Evolutionary conservation across 2,113 vertebrate genomes (phyloP), one percentile per base, ranked within the genome.

Genomic region (Eulemur rufifrons): DNA sequence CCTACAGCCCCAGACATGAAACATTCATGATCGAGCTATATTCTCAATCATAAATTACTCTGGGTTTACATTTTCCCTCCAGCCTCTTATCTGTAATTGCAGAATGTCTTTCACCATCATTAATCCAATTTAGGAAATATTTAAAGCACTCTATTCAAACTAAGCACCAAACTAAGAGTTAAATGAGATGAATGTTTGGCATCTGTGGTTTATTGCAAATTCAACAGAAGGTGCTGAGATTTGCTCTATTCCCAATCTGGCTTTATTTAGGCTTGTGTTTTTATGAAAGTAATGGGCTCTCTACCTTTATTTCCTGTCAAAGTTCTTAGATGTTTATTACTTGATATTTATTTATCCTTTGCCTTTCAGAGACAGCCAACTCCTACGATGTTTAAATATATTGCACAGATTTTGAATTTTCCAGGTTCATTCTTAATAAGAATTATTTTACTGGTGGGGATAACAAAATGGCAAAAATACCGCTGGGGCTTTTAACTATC

Each of bases 321-420:
- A 84, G 45, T 39, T 39, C 45, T 93, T 82, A 59, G n/a, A 81
- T 29, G 47, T 25, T 93, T 86, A 71, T 80, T 81, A 64, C 63
- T 64, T 96, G 74, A 91, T 89, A 95, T 96, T 95, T 97, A 88
- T 92, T 94, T 92, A 86, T 82, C 92, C 81, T 69, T 96, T 84
- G 82, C 32, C 88, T 95, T 95, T 96, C 77, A 78, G 77, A 96
- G 52, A 66, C 18, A 42, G 76, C 59, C 80, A 97, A 9, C 92
- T 90, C 47, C 81, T 95, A 94, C 93, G n/a, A 76, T 63, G 69
- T 90, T 96, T 97, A 91, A 94, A 61, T 68, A 52, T 52, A 95
- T 25, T 59, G 32, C 47, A 66, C 37, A 89, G n/a, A 89, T 89
- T 83, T 92, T 37, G 7, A 93, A 87, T 32, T 80, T 90, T 86